phyloP scores from a whole-genome alignment of 2,113 vertebrate genomes.

The Tauraco erythrolophus region DNA sequence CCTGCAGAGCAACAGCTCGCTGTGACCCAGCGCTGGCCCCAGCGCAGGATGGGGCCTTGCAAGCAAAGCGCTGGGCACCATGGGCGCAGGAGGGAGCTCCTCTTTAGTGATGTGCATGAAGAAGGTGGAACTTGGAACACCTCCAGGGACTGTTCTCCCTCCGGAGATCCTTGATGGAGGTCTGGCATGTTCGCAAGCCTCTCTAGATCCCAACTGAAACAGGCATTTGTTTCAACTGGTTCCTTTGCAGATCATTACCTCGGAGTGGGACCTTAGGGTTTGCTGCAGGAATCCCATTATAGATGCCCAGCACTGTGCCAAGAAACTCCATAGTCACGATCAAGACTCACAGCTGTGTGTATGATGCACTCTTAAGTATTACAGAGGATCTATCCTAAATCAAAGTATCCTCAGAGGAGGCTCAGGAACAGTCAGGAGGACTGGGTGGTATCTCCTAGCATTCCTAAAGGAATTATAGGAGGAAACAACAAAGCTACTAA shows the following conservation, averaged over 20 bases:
- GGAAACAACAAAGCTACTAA: background rate
- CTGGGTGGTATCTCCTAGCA: background rate
- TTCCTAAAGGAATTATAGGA: background rate
- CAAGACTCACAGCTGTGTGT: background rate
- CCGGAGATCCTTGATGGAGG: constrained; percentile 48
- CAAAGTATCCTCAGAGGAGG: background rate
- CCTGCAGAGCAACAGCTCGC: background rate
- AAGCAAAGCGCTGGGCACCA: background rate
- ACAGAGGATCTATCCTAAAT: background rate
- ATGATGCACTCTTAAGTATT: background rate
- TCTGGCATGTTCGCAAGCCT: constrained; percentile 48
- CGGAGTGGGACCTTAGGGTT: background rate
- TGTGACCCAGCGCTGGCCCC: background rate
- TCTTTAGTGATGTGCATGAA: background rate
- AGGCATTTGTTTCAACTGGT: constrained; percentile 54
- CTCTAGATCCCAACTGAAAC: constrained; percentile 38
- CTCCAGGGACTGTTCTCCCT: constrained; percentile 56
- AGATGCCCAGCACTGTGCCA: background rate
- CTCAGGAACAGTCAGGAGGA: background rate
- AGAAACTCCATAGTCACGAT: rapidly evolving
- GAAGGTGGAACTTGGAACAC: constrained; percentile 57
- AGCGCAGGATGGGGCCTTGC: rapidly evolving
- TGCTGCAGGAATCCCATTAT: background rate
- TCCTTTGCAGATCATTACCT: constrained; percentile 44
- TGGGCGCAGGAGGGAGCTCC: background rate